Evolutionary conservation across 2,113 vertebrate genomes (phyloP), one percentile per base, ranked within the genome.

Genomic region (Nipponia nippon): DNA sequence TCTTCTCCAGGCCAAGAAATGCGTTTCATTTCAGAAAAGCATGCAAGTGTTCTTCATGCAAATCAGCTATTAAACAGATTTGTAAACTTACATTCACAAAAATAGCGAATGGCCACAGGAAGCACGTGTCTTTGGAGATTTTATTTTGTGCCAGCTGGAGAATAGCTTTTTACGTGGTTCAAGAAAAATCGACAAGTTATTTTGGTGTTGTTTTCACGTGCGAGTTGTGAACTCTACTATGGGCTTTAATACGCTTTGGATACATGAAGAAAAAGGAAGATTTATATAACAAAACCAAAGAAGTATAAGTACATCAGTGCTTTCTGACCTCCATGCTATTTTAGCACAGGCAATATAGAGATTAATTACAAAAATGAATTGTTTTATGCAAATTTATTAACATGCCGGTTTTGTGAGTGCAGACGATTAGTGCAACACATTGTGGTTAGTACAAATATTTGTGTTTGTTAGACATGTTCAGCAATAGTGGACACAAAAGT

Each of bases 11-110:
- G n/a, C 66, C 76, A 82, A 86, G 83, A 86, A 93, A 82, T 38
- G 26, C 7, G 4, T 84, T 97, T 96, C 40, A 16, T 92, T 91
- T 96, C 62, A 61, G 53, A 70, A 95, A 93, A 94, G 40, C 36
- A 19, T n/a, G 27, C 17, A 49, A 16, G 58, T 95, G 75, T 88
- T 75, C 82, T 75, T 73, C 49, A 83, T 56, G 65, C 25, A 95
- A 91, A 93, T 96, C 75, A 93, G 38, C 81, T 87, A 36, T 76
- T 78, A 77, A 94, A 85, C 55, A 76, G 77, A 81, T 79, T 53
- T 93, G 55, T 76, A 75, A 58, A 58, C 83, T 62, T 73, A n/a
- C 62, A n/a, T 80, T 73, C 44, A 62, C 25, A 29, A 91, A 88
- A 83, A 65, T 14, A 83, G 30, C 2, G 2, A 94, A 27, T 2